phyloP scores from a whole-genome alignment of 2,797 vertebrate species.

The Margarornis squamiger region DNA sequence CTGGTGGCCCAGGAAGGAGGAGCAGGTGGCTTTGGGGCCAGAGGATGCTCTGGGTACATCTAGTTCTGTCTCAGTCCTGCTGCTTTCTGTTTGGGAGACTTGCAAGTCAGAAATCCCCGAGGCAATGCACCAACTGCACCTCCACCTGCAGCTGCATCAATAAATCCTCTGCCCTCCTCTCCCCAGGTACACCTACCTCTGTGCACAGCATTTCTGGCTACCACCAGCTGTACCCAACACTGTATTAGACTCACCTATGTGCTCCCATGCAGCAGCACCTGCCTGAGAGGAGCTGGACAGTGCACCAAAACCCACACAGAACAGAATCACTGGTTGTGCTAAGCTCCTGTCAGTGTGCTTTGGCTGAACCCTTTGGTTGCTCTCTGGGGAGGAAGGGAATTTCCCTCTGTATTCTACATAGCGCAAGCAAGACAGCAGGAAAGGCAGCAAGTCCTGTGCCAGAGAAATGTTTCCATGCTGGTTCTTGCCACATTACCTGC shows the following conservation, averaged over 20 bases:
- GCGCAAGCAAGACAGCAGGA: not conserved
- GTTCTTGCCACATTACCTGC: not conserved
- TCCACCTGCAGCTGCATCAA: not conserved
- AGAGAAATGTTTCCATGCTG: not conserved
- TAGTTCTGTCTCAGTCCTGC: not conserved
- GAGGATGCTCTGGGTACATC: not conserved
- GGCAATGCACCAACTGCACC: not conserved
- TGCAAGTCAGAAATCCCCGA: not conserved
- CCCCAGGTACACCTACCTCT: not conserved
- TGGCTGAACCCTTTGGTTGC: not conserved
- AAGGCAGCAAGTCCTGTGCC: not conserved
- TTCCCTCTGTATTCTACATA: not conserved
- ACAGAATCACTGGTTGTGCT: accelerated
- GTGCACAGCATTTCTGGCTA: not conserved
- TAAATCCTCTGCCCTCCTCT: not conserved
- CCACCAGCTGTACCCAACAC: not conserved
- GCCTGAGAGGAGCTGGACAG: not conserved
- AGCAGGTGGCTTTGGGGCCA: not conserved
- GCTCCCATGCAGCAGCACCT: not conserved
- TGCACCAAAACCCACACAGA: not conserved
- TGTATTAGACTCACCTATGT: not conserved
- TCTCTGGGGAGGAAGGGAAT: not conserved
- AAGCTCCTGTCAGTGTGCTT: not conserved
- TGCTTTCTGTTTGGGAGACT: not conserved
- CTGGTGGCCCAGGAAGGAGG: not conserved